Evolutionary conservation across 2,113 vertebrate genomes (phyloP), one percentile per base, ranked within the genome.

Genomic region (Malurus cyaneus): DNA sequence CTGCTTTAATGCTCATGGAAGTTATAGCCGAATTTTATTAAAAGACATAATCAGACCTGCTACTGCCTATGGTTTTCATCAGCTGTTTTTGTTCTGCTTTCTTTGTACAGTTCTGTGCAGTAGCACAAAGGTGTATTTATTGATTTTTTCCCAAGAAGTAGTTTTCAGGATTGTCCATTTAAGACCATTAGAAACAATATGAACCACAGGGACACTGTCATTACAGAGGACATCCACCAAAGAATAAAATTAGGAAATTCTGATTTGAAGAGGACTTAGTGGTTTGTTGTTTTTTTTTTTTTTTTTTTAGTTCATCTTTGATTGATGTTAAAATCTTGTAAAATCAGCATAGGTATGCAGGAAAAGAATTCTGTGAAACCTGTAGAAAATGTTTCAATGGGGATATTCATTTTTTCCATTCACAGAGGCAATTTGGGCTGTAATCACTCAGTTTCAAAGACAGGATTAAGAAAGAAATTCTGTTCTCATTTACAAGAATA

Each of bases 1-100:
- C 44, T 94, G 88, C 94, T 97, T 95, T 96, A 92, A 72, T 88
- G 61, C 74, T 80, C 15, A 5, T 62, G 94, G 64, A 80, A 62
- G 86, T 92, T 94, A 47, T 32, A 96, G 82, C 76, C 92, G 92
- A 78, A 96, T 93, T 86, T 90, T 82, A 95, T 88, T 67, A 53
- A 57, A 56, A 77, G 65, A 67, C 24, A 34, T 77, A 56, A 74
- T 65, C 16, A 46, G 85, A 80, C 61, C 83, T 92, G 39, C 88
- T 96, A 81, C 78, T 97, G 42, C 82, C 60, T 91, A 82, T 87
- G 66, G 76, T 94, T 96, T 95, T 82, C 79, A 77, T 87, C 44
- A 83, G 50, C 70, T 3, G 29, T 72, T 88, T 95, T 84, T 88
- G 28, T 92, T 97, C 46, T 80, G 61, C 80, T 94, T 73, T 90